A percentile compares a stretch with the other conserved stretches of the same genome.
phyloP scores from a whole-genome alignment of 2,888 invertebrate species.

The Falcaria lacertinaria region DNA sequence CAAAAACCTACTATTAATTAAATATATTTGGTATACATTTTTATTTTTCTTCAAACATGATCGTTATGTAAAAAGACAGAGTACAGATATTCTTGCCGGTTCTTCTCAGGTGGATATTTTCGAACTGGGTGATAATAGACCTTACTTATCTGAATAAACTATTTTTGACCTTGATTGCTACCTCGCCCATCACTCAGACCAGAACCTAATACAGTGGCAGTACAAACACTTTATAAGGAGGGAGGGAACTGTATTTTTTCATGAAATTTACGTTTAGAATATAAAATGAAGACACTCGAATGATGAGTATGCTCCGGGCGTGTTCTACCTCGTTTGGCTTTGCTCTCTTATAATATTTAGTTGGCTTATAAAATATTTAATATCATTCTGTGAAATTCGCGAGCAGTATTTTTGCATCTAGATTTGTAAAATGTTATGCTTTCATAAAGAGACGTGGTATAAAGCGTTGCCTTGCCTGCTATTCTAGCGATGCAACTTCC shows the following conservation, averaged over 20 bases:
- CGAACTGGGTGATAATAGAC: no score
- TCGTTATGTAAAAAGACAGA: no score
- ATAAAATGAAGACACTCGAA: conserved; percentile 37
- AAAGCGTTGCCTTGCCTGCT: no score
- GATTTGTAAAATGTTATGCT: not conserved
- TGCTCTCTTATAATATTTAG: conserved; percentile 3
- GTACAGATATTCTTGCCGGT: no score
- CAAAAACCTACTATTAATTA: no score
- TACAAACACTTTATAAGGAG: conserved; percentile 29
- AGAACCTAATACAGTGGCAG: conserved; percentile 15
- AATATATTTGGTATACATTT: no score
- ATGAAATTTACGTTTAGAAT: conserved; percentile 55
- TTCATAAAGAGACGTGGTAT: no score
- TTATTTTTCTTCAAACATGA: no score
- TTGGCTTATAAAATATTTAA: not conserved
- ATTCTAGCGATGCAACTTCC: no score
- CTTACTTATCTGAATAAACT: no score
- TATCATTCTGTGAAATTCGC: not conserved
- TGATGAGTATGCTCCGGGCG: conserved; percentile 18
- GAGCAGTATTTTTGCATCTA: not conserved
- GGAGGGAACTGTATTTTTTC: conserved; percentile 50
- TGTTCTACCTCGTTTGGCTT: conserved; percentile 4
- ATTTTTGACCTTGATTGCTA: no score
- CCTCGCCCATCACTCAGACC: conserved; percentile 8
- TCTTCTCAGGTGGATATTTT: no score